phyloP scores from a whole-genome alignment of 2,888 invertebrate species.

The Andrena minutula region DNA sequence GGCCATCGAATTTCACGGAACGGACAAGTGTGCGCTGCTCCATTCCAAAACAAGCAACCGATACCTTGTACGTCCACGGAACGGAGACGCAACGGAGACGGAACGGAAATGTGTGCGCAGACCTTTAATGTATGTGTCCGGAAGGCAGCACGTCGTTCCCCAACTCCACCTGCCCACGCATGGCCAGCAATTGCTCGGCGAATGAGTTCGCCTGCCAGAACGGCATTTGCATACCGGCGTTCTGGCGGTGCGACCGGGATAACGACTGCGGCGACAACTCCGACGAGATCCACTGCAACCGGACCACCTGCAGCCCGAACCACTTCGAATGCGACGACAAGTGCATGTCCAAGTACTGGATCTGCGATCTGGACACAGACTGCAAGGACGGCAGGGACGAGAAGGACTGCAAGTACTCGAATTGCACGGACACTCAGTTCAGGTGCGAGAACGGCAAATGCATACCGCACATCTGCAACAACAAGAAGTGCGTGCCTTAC shows the following conservation, averaged over 20 bases:
- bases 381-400: constrained; percentile 89
- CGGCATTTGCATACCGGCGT: constrained; percentile 87
- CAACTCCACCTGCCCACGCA: constrained; percentile 90
- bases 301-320: constrained; percentile 86
- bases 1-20: no score
- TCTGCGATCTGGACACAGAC: constrained; percentile 88
- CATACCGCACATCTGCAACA: constrained; percentile 89
- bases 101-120: constrained; percentile 87
- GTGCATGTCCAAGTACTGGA: constrained; percentile 89
- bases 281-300: constrained; percentile 86
- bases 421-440: constrained; percentile 88
- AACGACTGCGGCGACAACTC: constrained; percentile 89
- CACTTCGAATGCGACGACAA: constrained; percentile 87
- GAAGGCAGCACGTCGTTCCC: constrained; percentile 88
- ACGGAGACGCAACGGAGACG: no score
- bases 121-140: constrained; percentile 91
- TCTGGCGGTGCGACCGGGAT: constrained; percentile 89
- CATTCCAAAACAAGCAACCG: no score
- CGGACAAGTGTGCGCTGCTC: no score
- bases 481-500: constrained; percentile 90
- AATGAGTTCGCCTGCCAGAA: constrained; percentile 88
- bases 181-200: constrained; percentile 87
- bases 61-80: no score
- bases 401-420: constrained; percentile 86
- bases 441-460: constrained; percentile 91